These are phyloP conservation scores for Sphaerophoria taeniata DNA, from an alignment of 2,888 invertebrate genomes.

Conservation along the genomic window DNA sequence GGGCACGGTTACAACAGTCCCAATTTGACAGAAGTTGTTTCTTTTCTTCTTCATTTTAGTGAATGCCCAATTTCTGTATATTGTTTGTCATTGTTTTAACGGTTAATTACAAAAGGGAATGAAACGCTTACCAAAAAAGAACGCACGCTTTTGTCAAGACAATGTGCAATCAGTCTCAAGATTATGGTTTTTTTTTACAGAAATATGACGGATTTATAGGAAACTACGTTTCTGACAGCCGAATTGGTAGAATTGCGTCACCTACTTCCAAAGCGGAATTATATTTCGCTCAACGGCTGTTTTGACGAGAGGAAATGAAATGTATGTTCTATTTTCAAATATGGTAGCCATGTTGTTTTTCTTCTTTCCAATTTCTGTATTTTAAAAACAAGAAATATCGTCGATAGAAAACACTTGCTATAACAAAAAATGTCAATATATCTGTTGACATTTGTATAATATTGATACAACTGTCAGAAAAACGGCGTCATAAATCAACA, in stretches of 20 bases:
- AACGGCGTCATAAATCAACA: conserved; percentile 31
- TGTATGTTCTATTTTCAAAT: neutral
- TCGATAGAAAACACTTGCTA: conserved; percentile 39
- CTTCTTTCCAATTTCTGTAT: neutral
- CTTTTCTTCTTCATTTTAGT: conserved; percentile 11
- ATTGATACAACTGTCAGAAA: conserved; percentile 51
- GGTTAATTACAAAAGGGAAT: conserved; percentile 10
- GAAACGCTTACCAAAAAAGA: neutral
- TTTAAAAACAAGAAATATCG: conserved; percentile 29
- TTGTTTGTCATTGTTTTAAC: conserved; percentile 48
- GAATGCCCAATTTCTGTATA: conserved; percentile 32
- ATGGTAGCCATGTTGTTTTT: neutral
- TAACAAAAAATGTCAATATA: conserved; percentile 13
- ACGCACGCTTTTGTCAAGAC: too few species aligned
- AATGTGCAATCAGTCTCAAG: too few species aligned
- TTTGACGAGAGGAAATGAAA: too few species aligned
- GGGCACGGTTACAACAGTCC: neutral
- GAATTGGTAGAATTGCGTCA: too few species aligned
- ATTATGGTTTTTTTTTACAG: too few species aligned
- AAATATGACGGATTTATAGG: too few species aligned
- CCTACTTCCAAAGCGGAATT: too few species aligned
- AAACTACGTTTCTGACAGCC: too few species aligned
- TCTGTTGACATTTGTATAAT: conserved; percentile 25
- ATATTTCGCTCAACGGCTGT: too few species aligned
- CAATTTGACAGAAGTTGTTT: conserved; percentile 16